These are phyloP conservation scores for Caenorhabditis sp. DNA, from an alignment of 2,888 invertebrate species.

Conservation along the genomic window DNA sequence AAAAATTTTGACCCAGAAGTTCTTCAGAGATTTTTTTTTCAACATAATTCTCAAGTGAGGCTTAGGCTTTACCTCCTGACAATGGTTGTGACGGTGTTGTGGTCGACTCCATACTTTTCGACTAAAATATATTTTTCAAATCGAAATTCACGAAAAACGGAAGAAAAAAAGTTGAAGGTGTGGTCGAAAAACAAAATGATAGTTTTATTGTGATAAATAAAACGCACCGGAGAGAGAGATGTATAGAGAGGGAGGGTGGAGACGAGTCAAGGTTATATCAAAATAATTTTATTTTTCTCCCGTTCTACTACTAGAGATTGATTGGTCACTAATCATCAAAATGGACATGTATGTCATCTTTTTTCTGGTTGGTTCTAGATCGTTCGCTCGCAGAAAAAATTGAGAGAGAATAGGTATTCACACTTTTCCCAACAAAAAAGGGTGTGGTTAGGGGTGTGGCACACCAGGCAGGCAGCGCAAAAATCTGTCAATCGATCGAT, in stretches of 20 bases:
- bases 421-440: slow-evolving; percentile 6
- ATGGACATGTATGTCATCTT: neutral
- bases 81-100: slow-evolving; percentile 28
- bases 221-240: slow-evolving; percentile 4
- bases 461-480: too few species aligned
- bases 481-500: too few species aligned
- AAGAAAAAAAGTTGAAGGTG: slow-evolving; percentile 7
- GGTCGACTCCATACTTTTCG: slow-evolving; percentile 30
- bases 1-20: too few species aligned
- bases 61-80: slow-evolving; percentile 27
- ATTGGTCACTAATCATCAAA: neutral
- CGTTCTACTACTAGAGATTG: neutral
- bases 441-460: too few species aligned
- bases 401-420: too few species aligned
- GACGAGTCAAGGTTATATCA: slow-evolving; percentile 4
- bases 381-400: too few species aligned
- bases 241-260: neutral
- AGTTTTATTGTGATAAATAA: slow-evolving; percentile 8
- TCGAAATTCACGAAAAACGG: neutral
- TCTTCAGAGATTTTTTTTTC: too few species aligned
- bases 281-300: neutral
- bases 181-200: slow-evolving; percentile 9
- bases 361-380: too few species aligned
- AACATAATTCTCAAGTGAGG: neutral
- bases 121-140: neutral